A percentile compares a stretch with the other conserved stretches of the same genome.
Conservation (phyloP, 2,888 invertebrate genomes). For the Eutolmus rufibarbis region DNA sequence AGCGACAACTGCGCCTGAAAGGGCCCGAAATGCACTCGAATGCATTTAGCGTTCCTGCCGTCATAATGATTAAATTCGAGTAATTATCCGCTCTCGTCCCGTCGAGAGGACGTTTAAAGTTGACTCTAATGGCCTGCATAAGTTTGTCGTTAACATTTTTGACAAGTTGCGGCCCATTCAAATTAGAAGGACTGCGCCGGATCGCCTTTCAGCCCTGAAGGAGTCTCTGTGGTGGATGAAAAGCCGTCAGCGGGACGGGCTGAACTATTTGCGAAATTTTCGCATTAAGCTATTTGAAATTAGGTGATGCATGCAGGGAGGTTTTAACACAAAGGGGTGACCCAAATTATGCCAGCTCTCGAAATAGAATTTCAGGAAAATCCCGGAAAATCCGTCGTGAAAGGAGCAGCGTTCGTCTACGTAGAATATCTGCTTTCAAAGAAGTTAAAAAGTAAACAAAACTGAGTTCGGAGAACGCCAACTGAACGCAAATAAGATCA, state of each 20-base stretch:
- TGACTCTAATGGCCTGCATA: conserved; percentile 1
- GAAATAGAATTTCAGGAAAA: neutral
- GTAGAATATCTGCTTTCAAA: conserved; percentile 20
- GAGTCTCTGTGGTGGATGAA: neutral
- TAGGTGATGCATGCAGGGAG: conserved; percentile 34
- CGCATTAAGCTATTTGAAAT: conserved; percentile 10
- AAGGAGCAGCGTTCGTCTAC: neutral
- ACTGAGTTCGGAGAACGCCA: conserved; percentile 19
- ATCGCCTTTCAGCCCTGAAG: neutral
- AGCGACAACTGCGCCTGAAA: neutral
- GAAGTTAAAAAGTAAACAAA: conserved; percentile 30
- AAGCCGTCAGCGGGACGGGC: neutral
- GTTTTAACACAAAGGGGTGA: conserved; percentile 25
- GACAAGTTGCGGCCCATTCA: neutral
- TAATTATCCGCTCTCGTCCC: conserved; percentile 12
- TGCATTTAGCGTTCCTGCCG: neutral
- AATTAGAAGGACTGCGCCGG: neutral
- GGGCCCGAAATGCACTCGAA: neutral
- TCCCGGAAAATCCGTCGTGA: neutral
- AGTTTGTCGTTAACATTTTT: conserved; percentile 20
- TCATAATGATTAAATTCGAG: conserved; percentile 7
- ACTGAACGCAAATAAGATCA: conserved; percentile 25
- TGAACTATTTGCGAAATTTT: neutral
- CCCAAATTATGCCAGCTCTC: conserved; percentile 25
- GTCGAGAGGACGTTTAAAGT: conserved; percentile 15